A percentile compares a stretch with the other conserved stretches of the same genome.
phyloP scores from a whole-genome alignment of 2,888 invertebrate species.

The Hypolimnas misippus region DNA sequence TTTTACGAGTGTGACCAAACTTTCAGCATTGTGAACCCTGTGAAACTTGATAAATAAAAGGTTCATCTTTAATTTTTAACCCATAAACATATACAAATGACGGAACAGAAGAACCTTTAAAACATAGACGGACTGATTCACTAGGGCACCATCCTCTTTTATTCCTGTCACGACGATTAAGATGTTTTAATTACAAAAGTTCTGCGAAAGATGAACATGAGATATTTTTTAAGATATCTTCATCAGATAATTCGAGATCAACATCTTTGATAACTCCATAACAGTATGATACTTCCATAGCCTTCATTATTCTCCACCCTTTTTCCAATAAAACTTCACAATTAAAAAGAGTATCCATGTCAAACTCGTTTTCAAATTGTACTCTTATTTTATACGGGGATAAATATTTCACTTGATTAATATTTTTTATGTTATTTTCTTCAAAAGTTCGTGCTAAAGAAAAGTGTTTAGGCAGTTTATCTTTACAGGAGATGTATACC shows the following conservation, averaged over 20 bases:
- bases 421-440: background rate
- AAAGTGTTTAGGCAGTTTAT: no score
- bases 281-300: no score
- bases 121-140: background rate
- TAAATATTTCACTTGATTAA: no score
- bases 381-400: no score
- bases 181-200: background rate
- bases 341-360: background rate
- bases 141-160: background rate
- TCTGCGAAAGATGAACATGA: no score
- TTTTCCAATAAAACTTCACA: background rate
- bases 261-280: no score
- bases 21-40: constrained; percentile 3
- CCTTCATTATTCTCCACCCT: background rate
- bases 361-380: no score
- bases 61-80: background rate
- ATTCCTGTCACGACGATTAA: background rate
- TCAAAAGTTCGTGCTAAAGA: background rate
- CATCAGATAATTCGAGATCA: no score
- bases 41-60: background rate
- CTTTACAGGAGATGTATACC: background rate
- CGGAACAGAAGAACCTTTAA: background rate
- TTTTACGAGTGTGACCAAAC: constrained; percentile 5
- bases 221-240: no score
- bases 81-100: background rate